These are phyloP conservation scores for Anguilla rostrata DNA, from an alignment of 2,113 vertebrate species.

Conservation along the genomic window DNA sequence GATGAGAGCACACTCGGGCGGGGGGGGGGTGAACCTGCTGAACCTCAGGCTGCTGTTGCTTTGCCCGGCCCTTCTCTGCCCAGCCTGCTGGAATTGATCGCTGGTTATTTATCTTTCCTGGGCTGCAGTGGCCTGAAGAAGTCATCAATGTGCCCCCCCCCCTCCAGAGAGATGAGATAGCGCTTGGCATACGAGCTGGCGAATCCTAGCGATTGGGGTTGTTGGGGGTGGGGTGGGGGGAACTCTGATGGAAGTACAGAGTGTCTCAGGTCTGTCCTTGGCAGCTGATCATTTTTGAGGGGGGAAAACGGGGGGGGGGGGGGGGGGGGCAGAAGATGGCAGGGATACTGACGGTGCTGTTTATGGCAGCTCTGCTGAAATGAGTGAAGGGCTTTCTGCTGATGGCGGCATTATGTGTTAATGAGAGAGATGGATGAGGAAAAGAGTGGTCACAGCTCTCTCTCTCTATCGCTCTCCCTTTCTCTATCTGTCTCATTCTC, in stretches of 20 bases:
- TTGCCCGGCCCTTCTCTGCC: not conserved
- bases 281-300: not conserved
- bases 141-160: not conserved
- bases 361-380: not conserved
- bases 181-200: not conserved
- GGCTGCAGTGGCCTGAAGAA: not conserved
- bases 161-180: slow-evolving; percentile 8
- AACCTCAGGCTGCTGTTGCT: not conserved
- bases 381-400: not conserved
- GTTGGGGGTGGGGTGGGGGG: not conserved
- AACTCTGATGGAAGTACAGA: not conserved
- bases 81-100: not conserved
- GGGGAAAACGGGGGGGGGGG: not conserved
- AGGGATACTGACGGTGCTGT: not conserved
- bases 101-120: not conserved
- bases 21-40: not conserved
- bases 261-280: not conserved
- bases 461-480: not conserved
- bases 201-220: not conserved
- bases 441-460: not conserved
- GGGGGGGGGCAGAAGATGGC: not conserved
- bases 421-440: not conserved
- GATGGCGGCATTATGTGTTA: slow-evolving; percentile 3
- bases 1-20: not conserved
- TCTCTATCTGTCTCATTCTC: not conserved